Evolutionary conservation across 2,888 invertebrate species (phyloP).

Genomic region (Sarcophaga rosellei): DNA sequence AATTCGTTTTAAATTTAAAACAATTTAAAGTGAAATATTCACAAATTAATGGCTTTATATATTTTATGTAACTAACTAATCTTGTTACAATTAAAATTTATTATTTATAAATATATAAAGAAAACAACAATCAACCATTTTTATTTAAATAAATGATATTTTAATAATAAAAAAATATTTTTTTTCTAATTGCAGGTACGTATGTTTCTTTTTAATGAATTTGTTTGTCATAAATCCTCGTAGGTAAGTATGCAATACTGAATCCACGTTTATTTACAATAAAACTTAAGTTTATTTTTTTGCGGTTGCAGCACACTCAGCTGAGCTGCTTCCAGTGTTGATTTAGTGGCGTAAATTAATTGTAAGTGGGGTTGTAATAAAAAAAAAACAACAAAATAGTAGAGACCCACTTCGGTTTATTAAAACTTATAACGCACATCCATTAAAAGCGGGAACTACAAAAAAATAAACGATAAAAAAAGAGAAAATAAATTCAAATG

Average conservation of each 20-base stretch:
- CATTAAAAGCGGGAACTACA: slow-evolving; percentile 18
- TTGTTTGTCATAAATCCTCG: slow-evolving; percentile 22
- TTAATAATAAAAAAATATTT: slow-evolving; percentile 11
- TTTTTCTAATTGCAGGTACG: slow-evolving; percentile 54
- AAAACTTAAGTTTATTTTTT: slow-evolving; percentile 4
- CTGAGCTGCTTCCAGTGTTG: slow-evolving; percentile 13
- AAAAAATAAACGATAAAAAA: background rate
- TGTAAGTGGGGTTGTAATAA: slow-evolving; percentile 43
- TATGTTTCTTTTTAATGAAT: slow-evolving; percentile 23
- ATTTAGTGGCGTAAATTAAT: slow-evolving; percentile 51
- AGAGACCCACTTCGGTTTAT: slow-evolving; percentile 39
- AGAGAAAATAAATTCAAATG: background rate
- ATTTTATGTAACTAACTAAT: no score
- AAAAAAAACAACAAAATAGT: background rate
- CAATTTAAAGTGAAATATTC: no score
- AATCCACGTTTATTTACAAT: no score
- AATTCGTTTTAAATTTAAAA: no score
- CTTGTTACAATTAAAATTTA: background rate
- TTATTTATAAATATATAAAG: background rate
- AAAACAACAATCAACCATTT: background rate
- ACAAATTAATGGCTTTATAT: no score
- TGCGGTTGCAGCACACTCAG: background rate
- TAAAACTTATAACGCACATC: slow-evolving; percentile 60
- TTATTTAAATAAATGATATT: background rate
- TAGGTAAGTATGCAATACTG: slow-evolving; percentile 39